These are phyloP conservation scores for Cantharis flavilabris DNA, from an alignment of 2,888 invertebrate genomes.

Conservation along the genomic window DNA sequence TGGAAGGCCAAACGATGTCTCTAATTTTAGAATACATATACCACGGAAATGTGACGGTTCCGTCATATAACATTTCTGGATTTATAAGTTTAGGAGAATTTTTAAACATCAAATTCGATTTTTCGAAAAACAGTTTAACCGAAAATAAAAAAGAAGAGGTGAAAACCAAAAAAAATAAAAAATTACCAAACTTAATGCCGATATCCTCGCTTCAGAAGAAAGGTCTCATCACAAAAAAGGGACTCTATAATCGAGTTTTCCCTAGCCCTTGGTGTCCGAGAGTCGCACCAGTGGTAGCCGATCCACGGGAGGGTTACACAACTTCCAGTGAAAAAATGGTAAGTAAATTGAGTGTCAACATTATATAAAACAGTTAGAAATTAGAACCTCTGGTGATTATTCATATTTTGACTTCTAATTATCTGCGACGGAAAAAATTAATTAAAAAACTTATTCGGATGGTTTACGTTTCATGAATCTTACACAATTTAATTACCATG, in stretches of 20 bases:
- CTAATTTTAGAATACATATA: constrained; percentile 71
- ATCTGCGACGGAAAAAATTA: neutral
- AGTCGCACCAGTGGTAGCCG: constrained; percentile 44
- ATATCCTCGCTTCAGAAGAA: constrained; percentile 33
- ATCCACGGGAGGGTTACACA: constrained; percentile 46
- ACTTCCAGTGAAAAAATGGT: constrained; percentile 11
- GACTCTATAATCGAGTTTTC: constrained; percentile 59
- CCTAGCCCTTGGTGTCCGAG: constrained; percentile 64
- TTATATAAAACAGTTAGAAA: neutral
- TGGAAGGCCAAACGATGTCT: constrained; percentile 65
- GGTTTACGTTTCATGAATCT: neutral
- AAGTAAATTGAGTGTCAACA: constrained; percentile 3
- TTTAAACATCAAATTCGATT: constrained; percentile 43
- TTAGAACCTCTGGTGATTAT: neutral
- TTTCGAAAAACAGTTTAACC: constrained; percentile 15
- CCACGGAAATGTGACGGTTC: constrained; percentile 66
- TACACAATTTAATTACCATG: neutral
- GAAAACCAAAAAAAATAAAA: constrained; percentile 19
- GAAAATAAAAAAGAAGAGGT: neutral
- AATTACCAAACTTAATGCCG: constrained; percentile 49
- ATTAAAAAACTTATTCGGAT: neutral
- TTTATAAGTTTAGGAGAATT: constrained; percentile 63
- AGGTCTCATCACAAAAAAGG: constrained; percentile 38
- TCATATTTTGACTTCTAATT: neutral
- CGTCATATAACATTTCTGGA: constrained; percentile 61